phyloP scores from a whole-genome alignment of 2,113 vertebrate genomes.

The Danionella cerebrum region DNA sequence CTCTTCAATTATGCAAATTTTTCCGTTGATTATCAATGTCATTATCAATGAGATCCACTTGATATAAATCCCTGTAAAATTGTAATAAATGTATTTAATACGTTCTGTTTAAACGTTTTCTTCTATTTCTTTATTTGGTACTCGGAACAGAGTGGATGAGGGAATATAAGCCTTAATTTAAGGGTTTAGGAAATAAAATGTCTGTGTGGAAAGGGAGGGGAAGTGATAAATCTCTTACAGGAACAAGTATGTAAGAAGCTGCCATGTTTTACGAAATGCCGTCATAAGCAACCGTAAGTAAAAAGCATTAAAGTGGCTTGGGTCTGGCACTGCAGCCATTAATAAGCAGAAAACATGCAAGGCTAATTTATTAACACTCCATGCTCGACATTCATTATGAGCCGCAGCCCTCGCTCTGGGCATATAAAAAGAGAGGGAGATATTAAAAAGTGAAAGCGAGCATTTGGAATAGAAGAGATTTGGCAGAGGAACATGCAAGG shows the following conservation, averaged over 20 bases:
- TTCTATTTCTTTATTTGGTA: too few species aligned
- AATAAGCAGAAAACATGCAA: slow-evolving; percentile 60
- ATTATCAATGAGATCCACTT: too few species aligned
- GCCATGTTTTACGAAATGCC: slow-evolving; percentile 61
- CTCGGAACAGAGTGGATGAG: neutral
- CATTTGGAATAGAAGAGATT: neutral
- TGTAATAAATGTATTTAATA: too few species aligned
- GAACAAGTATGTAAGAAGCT: slow-evolving; percentile 53
- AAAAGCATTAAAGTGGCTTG: slow-evolving; percentile 62
- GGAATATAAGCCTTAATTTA: neutral
- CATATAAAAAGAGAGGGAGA: slow-evolving; percentile 31
- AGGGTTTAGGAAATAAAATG: neutral
- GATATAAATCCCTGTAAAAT: too few species aligned
- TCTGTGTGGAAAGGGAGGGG: neutral
- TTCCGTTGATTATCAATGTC: too few species aligned
- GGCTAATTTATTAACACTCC: slow-evolving; percentile 58
- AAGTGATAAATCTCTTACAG: slow-evolving; percentile 48
- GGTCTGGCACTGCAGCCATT: slow-evolving; percentile 60
- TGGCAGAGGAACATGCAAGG: slow-evolving; percentile 18
- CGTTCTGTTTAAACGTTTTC: too few species aligned
- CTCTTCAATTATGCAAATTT: too few species aligned
- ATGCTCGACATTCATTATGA: slow-evolving; percentile 59
- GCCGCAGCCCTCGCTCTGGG: slow-evolving; percentile 37
- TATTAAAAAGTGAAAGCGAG: neutral
- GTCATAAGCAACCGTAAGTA: slow-evolving; percentile 61